A percentile compares a stretch with the other conserved stretches of the same genome.
These are phyloP conservation scores for Acrocephalus arundinaceus DNA, from an alignment of 2,113 vertebrate species.

Conservation along the genomic window DNA sequence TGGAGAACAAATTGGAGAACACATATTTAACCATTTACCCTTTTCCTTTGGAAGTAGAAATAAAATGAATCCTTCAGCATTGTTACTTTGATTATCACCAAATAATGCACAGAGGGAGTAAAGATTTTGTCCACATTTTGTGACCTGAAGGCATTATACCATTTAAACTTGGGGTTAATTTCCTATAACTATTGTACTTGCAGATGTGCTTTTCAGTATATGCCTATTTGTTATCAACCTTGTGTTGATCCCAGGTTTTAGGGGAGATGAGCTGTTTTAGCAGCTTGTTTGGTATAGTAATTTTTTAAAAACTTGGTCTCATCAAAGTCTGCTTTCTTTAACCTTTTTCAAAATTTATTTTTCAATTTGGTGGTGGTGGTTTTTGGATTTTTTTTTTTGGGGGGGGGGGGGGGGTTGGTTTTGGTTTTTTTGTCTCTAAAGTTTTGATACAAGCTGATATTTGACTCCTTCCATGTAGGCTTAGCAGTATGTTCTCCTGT, in stretches of 20 bases:
- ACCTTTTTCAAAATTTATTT: background rate
- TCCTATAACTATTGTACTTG: constrained; percentile 50
- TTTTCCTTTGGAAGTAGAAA: constrained; percentile 80
- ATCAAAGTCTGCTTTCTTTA: constrained; percentile 10
- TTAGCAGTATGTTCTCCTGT: constrained; percentile 54
- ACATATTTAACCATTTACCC: constrained; percentile 78
- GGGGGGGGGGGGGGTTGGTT: too few relatives aligned
- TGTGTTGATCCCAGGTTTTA: background rate
- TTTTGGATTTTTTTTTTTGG: background rate
- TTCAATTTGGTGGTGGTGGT: background rate
- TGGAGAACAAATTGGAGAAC: constrained; percentile 79
- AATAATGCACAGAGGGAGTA: constrained; percentile 55
- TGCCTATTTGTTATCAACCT: background rate
- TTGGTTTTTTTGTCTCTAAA: background rate
- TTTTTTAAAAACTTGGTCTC: background rate
- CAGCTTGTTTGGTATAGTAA: background rate
- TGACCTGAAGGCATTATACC: constrained; percentile 36
- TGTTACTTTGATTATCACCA: constrained; percentile 61
- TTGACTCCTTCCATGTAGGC: constrained; percentile 2
- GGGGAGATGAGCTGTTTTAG: background rate
- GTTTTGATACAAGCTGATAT: constrained; percentile 2
- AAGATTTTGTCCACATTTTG: constrained; percentile 29
- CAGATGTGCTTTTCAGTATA: constrained; percentile 46
- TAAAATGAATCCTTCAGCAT: constrained; percentile 79
- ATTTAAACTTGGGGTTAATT: constrained; percentile 67